These are phyloP conservation scores for Pissodes strobi DNA, from an alignment of 1,140 invertebrate species.

Conservation along the genomic window DNA sequence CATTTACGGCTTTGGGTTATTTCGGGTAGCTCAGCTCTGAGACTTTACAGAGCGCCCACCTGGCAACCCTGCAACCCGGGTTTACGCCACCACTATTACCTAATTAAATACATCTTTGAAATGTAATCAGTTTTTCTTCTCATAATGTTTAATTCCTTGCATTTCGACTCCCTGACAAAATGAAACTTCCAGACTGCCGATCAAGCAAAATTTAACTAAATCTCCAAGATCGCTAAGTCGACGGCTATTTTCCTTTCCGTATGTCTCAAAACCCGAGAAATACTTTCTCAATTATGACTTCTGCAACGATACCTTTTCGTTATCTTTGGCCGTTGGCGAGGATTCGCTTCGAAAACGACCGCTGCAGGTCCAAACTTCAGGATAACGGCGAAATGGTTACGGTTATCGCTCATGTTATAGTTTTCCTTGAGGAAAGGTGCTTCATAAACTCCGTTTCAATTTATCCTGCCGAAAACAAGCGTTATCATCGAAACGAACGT, in stretches of 20 bases:
- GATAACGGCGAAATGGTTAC: conserved; percentile 53
- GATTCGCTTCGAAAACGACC: conserved; percentile 48
- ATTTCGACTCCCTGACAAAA: too few species aligned
- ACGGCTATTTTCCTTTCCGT: conserved; percentile 32
- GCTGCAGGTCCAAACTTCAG: conserved; percentile 51
- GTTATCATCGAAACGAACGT: conserved; percentile 20
- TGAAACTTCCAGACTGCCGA: too few species aligned
- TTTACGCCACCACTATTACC: too few species aligned
- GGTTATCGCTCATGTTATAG: conserved; percentile 54
- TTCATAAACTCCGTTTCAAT: conserved; percentile 53
- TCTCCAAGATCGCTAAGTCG: background rate
- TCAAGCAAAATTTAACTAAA: conserved; percentile 15
- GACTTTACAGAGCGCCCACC: too few species aligned
- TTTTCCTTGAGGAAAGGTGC: conserved; percentile 54
- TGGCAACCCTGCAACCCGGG: too few species aligned
- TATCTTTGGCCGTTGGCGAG: conserved; percentile 51
- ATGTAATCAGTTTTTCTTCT: too few species aligned
- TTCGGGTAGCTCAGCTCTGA: too few species aligned
- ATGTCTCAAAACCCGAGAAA: conserved; percentile 43
- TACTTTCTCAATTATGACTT: conserved; percentile 38
- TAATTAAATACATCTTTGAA: too few species aligned
- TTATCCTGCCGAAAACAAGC: conserved; percentile 39
- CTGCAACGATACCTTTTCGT: conserved; percentile 51
- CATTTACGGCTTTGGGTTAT: too few species aligned
- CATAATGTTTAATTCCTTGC: too few species aligned